Percentiles rank a stretch among this genome's conserved stretches.
Conservation (phyloP, 2,113 vertebrate species). For the Otocyon megalotis region DNA sequence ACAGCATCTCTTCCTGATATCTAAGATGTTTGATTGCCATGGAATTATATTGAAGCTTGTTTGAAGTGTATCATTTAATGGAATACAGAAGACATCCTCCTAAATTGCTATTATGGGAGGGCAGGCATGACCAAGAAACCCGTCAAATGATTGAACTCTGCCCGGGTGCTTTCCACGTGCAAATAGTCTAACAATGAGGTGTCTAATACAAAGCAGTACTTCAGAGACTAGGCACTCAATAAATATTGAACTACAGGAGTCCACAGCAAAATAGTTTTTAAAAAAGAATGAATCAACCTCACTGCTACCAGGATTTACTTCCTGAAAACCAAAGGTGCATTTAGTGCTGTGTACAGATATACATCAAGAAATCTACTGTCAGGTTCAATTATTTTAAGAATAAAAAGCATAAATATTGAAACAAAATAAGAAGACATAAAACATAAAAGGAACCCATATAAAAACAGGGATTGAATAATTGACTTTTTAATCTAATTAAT, state of each 20-base stretch:
- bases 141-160: conserved; percentile 7
- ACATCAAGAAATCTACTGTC: not conserved
- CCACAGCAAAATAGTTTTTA: not conserved
- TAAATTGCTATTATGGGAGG: not conserved
- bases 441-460: not conserved
- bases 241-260: not conserved
- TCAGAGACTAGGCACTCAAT: not conserved
- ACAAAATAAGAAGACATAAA: not conserved
- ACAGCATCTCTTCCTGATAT: not conserved
- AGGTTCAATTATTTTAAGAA: not conserved
- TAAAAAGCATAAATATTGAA: not conserved
- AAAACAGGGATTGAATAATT: not conserved
- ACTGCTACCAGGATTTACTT: not conserved
- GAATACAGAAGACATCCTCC: not conserved
- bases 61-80: conserved; percentile 2
- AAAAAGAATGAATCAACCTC: not conserved
- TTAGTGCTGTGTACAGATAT: not conserved
- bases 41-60: not conserved
- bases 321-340: not conserved
- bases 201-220: not conserved
- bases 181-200: conserved; percentile 18
- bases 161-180: not conserved
- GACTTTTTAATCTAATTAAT: not conserved
- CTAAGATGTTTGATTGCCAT: not conserved
- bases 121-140: not conserved